A percentile compares a stretch with the other conserved stretches of the same genome.
phyloP scores from a whole-genome alignment of 2,797 vertebrate species.

The Spizella passerina region DNA sequence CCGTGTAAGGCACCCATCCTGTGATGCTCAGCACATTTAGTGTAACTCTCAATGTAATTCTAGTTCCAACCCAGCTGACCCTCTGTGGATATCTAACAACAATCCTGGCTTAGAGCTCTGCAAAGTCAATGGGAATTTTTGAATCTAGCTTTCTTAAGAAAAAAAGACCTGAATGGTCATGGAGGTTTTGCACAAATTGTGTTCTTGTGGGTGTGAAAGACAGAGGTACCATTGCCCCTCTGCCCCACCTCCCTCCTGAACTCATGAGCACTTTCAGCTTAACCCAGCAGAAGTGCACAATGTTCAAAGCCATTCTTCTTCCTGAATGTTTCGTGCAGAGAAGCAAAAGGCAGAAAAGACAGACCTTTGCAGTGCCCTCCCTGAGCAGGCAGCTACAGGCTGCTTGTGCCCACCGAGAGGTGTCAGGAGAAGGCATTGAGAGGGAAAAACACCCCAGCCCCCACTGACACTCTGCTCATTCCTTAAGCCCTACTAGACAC shows the following conservation, averaged over 20 bases:
- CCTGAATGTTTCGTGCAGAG: background rate
- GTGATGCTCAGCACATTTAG: background rate
- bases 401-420: background rate
- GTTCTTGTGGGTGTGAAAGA: background rate
- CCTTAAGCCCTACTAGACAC: background rate
- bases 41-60: background rate
- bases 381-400: background rate
- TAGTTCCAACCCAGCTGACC: background rate
- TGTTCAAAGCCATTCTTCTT: background rate
- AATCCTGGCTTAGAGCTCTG: background rate
- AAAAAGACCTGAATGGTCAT: background rate
- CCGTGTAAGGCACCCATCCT: rapidly evolving
- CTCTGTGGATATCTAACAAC: background rate
- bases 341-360: background rate
- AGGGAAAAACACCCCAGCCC: background rate
- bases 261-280: background rate
- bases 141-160: background rate
- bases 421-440: background rate
- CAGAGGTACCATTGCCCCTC: background rate
- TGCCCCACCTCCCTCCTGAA: background rate
- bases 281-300: background rate
- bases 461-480: background rate
- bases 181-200: background rate
- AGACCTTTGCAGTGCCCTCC: background rate
- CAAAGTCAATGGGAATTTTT: background rate